Base-by-base conservation (phyloP, 2,888 invertebrate species). In the Euplagia quadripunctaria region DNA sequence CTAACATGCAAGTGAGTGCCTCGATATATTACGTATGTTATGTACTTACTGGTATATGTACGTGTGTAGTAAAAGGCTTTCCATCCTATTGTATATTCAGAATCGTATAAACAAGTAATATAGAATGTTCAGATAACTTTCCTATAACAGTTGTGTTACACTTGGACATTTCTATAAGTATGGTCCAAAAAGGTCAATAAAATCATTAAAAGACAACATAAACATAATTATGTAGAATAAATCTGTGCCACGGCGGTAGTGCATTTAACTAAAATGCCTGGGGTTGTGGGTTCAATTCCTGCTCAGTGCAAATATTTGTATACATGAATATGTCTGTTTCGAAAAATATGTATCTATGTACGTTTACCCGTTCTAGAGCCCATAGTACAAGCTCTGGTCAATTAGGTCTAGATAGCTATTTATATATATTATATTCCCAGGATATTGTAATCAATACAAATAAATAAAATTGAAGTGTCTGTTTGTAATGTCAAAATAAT, bases 1-100 rank as follows among this genome's bases (percentile, higher is more conserved):
- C 73, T 84, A 78, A 58, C 68, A 74, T 70, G 73, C 68, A 63
- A n/a, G 46, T 58, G 16, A 14, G 17, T n/a, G 16, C n/a, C 12
- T 58, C n/a, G 16, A 58, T 51, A 11, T 46, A 43, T 67, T 52
- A 67, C 67, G 20, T 51, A 11, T 46, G 8, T 46, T 67, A 67
- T 46, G 41, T 58, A 46, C 55, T 17, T 61, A 16, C 20, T 14
- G 2, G 46, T 49, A 51, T 49, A 0, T 4, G 4, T 6, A 7
- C 2, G 31, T 2, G 49, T 66, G 16, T 31, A 41, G 31, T 20
- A 31, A 61, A 58, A 58, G 20, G 20, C 5, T 12, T 31, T 58
- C 11, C 20, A 31, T 58, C 4, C 12, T 20, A 0, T 58, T 20
- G 20, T 58, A 58, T 20, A 20, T 58, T 58, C 20, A 58, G n/a